Conservation (phyloP, 2,888 invertebrate species). For the Melanotus villosus region DNA sequence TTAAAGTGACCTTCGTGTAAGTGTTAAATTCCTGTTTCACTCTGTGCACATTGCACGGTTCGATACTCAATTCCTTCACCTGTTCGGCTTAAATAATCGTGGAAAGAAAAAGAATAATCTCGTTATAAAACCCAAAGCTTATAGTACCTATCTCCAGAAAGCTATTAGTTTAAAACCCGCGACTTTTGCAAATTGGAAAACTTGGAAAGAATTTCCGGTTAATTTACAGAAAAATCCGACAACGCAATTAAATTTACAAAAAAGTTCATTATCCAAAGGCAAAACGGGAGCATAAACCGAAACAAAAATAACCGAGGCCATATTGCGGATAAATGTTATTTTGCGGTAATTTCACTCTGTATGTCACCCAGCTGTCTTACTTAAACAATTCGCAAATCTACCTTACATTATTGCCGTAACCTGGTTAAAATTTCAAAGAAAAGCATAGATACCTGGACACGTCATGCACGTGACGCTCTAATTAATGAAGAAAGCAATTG, state of each 20-base stretch:
- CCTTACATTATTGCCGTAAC: not conserved
- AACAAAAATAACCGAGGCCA: not conserved
- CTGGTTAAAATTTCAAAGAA: slow-evolving; percentile 7
- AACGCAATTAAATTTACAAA: not conserved
- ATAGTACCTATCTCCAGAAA: too few species aligned
- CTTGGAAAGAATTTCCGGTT: too few species aligned
- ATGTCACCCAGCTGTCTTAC: slow-evolving; percentile 16
- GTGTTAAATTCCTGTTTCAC: slow-evolving; percentile 37
- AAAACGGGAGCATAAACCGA: not conserved
- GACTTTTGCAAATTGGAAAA: too few species aligned
- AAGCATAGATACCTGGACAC: not conserved
- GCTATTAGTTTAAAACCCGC: too few species aligned
- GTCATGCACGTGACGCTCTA: slow-evolving; percentile 22
- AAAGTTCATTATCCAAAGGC: not conserved
- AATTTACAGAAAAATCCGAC: not conserved
- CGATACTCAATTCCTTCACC: slow-evolving; percentile 8
- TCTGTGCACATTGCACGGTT: slow-evolving; percentile 25
- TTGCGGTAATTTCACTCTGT: slow-evolving; percentile 4
- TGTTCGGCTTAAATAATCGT: not conserved
- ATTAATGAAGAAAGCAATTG: slow-evolving; percentile 15
- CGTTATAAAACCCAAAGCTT: not conserved
- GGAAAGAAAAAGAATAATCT: slow-evolving; percentile 6
- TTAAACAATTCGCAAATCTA: not conserved
- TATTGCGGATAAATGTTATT: slow-evolving; percentile 3
- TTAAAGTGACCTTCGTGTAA: slow-evolving; percentile 33